Conservation (phyloP, 2,113 vertebrate genomes). For the Aphelocoma coerulescens region DNA sequence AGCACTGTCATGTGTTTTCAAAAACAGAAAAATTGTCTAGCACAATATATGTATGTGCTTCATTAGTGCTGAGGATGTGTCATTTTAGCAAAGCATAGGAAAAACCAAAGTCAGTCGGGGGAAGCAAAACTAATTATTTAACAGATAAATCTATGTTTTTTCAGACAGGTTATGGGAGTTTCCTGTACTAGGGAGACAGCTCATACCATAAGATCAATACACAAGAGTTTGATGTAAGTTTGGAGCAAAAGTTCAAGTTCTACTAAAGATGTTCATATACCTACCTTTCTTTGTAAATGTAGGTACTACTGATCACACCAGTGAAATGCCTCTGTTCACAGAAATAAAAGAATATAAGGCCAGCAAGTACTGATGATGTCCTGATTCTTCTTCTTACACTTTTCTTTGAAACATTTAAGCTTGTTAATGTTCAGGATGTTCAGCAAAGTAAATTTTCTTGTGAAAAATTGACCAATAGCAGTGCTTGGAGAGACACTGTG, state of each 20-base stretch:
- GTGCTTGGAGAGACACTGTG: not conserved
- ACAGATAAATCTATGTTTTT: not conserved
- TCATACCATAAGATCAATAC: not conserved
- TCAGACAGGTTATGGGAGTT: not conserved
- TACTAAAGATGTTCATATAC: not conserved
- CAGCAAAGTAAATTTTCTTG: not conserved
- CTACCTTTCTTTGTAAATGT: not conserved
- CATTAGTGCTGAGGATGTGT: not conserved
- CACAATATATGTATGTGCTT: not conserved
- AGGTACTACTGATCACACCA: not conserved
- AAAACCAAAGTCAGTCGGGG: not conserved
- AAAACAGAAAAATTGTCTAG: not conserved
- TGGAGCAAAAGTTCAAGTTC: not conserved
- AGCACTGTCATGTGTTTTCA: not conserved
- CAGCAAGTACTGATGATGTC: not conserved
- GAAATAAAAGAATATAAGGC: not conserved
- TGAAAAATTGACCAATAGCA: accelerated
- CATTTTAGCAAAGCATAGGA: not conserved
- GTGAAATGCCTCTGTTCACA: not conserved
- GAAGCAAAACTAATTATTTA: conserved; percentile 29
- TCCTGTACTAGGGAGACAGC: not conserved
- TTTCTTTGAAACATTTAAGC: not conserved
- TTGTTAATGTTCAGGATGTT: not conserved
- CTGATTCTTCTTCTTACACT: not conserved
- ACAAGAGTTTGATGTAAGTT: not conserved